phyloP scores from a whole-genome alignment of 2,113 vertebrate species.

The Phalacrocorax carbo region DNA sequence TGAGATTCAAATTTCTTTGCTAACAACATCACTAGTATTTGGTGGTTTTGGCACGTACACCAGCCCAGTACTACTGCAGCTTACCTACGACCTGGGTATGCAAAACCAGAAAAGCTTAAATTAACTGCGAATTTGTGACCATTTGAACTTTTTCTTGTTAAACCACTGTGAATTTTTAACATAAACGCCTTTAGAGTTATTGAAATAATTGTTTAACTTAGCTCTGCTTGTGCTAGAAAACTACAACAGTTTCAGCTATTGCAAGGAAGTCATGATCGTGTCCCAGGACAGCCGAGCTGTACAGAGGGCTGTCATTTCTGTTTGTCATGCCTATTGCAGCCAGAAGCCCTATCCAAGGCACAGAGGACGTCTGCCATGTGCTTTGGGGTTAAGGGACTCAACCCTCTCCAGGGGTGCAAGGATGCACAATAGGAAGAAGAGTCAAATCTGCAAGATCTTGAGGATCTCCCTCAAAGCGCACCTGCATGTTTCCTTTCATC shows the following conservation, averaged over 20 bases:
- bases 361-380: neutral
- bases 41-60: too few relatives aligned
- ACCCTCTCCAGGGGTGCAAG: neutral
- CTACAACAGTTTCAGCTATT: neutral
- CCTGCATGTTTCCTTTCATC: accelerated
- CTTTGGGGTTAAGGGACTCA: neutral
- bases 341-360: neutral
- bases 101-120: neutral
- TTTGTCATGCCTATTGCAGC: too few relatives aligned
- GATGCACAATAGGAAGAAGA: neutral
- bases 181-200: neutral
- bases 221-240: neutral
- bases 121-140: neutral
- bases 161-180: neutral
- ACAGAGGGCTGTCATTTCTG: neutral
- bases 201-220: neutral
- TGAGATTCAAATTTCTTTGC: neutral
- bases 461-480: neutral
- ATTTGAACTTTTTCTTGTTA: neutral
- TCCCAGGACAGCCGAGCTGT: neutral
- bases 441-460: accelerated
- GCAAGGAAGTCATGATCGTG: accelerated
- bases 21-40: too few relatives aligned
- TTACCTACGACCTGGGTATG: neutral
- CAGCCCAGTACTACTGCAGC: neutral